These are phyloP conservation scores for Stenichneumon culpator DNA, from an alignment of 2,888 invertebrate genomes.

Conservation along the genomic window DNA sequence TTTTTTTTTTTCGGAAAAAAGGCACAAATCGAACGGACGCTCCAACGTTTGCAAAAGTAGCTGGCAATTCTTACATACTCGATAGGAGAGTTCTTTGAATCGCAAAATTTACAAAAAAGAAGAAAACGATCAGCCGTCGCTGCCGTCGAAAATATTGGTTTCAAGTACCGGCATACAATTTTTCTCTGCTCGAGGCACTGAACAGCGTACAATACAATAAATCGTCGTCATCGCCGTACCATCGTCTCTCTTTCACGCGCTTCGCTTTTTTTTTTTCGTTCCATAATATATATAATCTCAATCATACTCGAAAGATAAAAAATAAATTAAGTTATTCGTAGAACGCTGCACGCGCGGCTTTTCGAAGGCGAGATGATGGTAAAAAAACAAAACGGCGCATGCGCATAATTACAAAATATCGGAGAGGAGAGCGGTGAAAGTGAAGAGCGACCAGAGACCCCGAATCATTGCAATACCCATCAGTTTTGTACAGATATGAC, in stretches of 20 bases:
- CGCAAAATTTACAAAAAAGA: conserved; percentile 13
- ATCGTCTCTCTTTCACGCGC: neutral
- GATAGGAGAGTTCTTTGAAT: conserved; percentile 29
- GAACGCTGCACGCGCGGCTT: conserved; percentile 15
- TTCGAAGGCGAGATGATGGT: conserved; percentile 30
- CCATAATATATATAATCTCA: conserved; percentile 44
- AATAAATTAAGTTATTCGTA: conserved; percentile 58
- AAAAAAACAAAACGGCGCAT: conserved; percentile 32
- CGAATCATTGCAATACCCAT: conserved; percentile 41
- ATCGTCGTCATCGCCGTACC: neutral
- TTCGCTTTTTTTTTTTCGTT: conserved; percentile 49
- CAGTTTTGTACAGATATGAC: neutral
- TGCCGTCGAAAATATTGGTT: conserved; percentile 3
- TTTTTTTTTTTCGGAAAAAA: conserved; percentile 35
- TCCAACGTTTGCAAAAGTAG: conserved; percentile 10
- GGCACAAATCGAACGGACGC: conserved; percentile 28
- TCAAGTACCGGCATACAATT: neutral
- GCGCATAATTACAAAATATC: neutral
- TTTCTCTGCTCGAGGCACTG: conserved; percentile 22
- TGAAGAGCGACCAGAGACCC: conserved; percentile 29
- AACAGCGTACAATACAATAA: conserved; percentile 17
- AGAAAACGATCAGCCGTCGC: neutral
- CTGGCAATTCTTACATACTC: neutral
- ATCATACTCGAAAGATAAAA: conserved; percentile 48
- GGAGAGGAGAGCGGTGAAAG: neutral